These are phyloP conservation scores for Mythimna lalbum DNA, from an alignment of 2,888 invertebrate genomes.

Conservation along the genomic window DNA sequence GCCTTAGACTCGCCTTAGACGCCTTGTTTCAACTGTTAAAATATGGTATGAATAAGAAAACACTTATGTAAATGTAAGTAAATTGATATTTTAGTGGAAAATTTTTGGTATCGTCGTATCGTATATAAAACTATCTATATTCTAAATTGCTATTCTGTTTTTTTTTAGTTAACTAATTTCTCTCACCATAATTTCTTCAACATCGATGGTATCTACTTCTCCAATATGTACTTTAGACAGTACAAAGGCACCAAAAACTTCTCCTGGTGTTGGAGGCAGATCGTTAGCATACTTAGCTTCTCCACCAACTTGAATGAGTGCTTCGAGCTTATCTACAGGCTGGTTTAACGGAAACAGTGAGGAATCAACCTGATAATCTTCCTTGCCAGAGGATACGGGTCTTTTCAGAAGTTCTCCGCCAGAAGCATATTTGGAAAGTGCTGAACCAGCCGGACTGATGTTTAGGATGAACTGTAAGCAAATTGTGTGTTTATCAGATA, in stretches of 20 bases:
- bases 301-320: slow-evolving; percentile 91
- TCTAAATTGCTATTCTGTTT: too few relatives aligned
- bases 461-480: slow-evolving; percentile 89
- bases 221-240: slow-evolving; percentile 90
- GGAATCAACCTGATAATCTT: slow-evolving; percentile 91
- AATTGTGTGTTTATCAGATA: neutral
- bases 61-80: neutral
- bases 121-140: neutral
- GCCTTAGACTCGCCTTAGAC: too few relatives aligned
- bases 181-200: slow-evolving; percentile 91
- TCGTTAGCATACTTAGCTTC: slow-evolving; percentile 93
- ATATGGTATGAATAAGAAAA: neutral
- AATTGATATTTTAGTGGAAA: neutral
- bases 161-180: too few relatives aligned
- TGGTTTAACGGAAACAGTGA: slow-evolving; percentile 92
- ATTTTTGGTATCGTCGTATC: neutral
- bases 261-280: slow-evolving; percentile 88
- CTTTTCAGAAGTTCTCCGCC: slow-evolving; percentile 89
- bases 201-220: slow-evolving; percentile 90
- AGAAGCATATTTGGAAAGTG: slow-evolving; percentile 81
- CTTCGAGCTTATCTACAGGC: slow-evolving; percentile 92
- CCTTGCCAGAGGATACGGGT: slow-evolving; percentile 91
- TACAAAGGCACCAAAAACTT: slow-evolving; percentile 93
- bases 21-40: too few relatives aligned
- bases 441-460: slow-evolving; percentile 82